Evolutionary conservation across 2,888 invertebrate genomes (phyloP).

Genomic region (Dermolepida albohirtum): DNA sequence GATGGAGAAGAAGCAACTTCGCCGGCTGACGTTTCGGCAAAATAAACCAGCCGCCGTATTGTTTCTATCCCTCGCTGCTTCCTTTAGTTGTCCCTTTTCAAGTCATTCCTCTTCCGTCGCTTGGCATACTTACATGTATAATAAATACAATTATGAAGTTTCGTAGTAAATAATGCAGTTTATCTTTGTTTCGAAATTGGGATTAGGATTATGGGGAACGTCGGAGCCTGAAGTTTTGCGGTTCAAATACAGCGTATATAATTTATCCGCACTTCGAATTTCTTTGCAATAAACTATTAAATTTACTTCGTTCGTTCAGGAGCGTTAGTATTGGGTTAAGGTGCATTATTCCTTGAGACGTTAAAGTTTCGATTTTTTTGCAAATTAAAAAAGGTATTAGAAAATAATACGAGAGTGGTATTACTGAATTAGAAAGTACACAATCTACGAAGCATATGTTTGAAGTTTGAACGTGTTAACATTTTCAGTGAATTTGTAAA

Average conservation of each 20-base stretch:
- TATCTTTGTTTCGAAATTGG: slow-evolving; percentile 37
- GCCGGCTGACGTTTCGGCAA: slow-evolving; percentile 13
- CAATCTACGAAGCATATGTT: too few species aligned
- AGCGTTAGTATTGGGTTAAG: not conserved
- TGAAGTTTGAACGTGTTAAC: too few species aligned
- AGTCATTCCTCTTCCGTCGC: not conserved
- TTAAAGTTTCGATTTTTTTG: too few species aligned
- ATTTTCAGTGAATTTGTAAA: too few species aligned
- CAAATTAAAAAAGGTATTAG: too few species aligned
- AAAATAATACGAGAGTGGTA: too few species aligned
- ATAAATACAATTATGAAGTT: slow-evolving; percentile 47
- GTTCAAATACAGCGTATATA: slow-evolving; percentile 16
- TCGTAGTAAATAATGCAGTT: slow-evolving; percentile 40
- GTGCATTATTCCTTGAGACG: too few species aligned
- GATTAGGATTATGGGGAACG: not conserved
- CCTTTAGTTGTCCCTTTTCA: not conserved
- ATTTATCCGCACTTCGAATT: too few species aligned
- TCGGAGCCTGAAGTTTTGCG: slow-evolving; percentile 32
- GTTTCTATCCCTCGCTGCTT: slow-evolving; percentile 15
- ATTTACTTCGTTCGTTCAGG: slow-evolving; percentile 15
- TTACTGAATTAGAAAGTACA: too few species aligned
- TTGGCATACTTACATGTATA: slow-evolving; percentile 39
- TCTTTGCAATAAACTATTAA: slow-evolving; percentile 32
- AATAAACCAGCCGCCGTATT: slow-evolving; percentile 8
- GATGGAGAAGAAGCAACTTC: slow-evolving; percentile 1